Evolutionary conservation across 2,797 vertebrate genomes (phyloP), one percentile per base, ranked within the genome.

Genomic region (Sylvilagus floridanus): DNA sequence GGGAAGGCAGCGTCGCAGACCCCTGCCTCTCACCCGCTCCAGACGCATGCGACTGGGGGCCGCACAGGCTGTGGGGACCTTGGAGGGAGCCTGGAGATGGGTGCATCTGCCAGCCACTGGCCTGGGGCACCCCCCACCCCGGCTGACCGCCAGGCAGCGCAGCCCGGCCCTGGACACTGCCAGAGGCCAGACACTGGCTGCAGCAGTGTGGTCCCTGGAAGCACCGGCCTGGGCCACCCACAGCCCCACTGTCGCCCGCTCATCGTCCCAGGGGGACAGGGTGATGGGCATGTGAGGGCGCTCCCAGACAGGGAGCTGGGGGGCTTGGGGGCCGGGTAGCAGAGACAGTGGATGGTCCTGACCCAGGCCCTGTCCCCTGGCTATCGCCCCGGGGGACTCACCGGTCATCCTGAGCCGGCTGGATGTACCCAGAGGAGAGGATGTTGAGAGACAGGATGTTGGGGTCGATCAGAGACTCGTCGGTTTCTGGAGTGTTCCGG

Each of bases 381-480:
- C 42, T 42, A 7, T 42, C 42, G 42, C 42, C 42, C 5, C 7
- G 42, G 42, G 42, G 10, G 76, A 98, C 99, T 54, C 98, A 99
- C 99, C 99, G 98, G 98, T 99, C 99, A 0, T 99, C 99, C 81
- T 99, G 99, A 93, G 99, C 97, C 5, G 99, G 99, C 54, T 98
- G 98, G 94, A 99, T 98, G 91, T 99, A 99, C 42, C 99, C 99
- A 0, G 99, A 98, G 4, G 99, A 99, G 28, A 99, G 98, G 97
- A 99, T 99, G 98, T 99, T 99, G 96, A 99, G 98, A 42, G 99
- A 99, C 30, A 99, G 97, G 95, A 99, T 99, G 97, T 99, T 99
- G 84, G 99, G 99, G 96, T 99, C 99, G 0, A 99, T 98, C 96
- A 99, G 98, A 72, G 99, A 99, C 96, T 99, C 99, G 0, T 99